phyloP scores from a whole-genome alignment of 1,140 invertebrate genomes.

The Penaeus vannamei region DNA sequence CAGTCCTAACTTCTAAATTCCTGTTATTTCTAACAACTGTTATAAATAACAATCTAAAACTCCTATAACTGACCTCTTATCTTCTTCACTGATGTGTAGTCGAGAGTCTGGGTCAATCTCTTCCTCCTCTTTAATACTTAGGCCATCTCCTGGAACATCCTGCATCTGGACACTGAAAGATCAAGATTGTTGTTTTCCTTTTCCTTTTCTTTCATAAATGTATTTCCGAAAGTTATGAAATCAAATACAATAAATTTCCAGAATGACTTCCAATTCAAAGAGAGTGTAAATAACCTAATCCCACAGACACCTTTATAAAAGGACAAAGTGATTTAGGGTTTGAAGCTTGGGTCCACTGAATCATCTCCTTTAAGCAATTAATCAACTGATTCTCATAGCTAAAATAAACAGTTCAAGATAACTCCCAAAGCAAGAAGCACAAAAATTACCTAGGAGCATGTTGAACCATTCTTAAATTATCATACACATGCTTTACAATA shows the following conservation, averaged over 20 bases:
- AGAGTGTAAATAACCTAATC: not conserved
- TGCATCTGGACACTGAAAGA: conserved; percentile 89
- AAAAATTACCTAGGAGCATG: conserved; percentile 80
- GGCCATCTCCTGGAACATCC: conserved; percentile 83
- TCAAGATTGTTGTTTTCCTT: conserved; percentile 69
- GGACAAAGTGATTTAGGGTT: no score
- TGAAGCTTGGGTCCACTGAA: no score
- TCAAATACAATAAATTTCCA: not conserved
- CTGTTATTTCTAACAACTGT: not conserved
- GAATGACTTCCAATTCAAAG: not conserved
- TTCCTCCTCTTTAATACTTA: conserved; percentile 75
- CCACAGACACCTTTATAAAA: not conserved
- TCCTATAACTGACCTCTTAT: conserved; percentile 80
- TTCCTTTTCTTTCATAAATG: conserved; percentile 35
- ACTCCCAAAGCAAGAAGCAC: not conserved
- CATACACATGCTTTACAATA: conserved; percentile 87
- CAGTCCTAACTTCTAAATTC: not conserved
- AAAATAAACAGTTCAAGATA: not conserved
- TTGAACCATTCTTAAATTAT: conserved; percentile 91
- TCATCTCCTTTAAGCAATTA: no score
- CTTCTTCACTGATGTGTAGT: conserved; percentile 85
- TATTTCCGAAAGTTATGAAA: not conserved
- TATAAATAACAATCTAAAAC: not conserved
- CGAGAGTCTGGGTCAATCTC: conserved; percentile 73
- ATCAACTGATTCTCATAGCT: not conserved